A percentile compares a stretch with the other conserved stretches of the same genome.
phyloP scores from a whole-genome alignment of 2,113 vertebrate species.

The Nothocercus julius region DNA sequence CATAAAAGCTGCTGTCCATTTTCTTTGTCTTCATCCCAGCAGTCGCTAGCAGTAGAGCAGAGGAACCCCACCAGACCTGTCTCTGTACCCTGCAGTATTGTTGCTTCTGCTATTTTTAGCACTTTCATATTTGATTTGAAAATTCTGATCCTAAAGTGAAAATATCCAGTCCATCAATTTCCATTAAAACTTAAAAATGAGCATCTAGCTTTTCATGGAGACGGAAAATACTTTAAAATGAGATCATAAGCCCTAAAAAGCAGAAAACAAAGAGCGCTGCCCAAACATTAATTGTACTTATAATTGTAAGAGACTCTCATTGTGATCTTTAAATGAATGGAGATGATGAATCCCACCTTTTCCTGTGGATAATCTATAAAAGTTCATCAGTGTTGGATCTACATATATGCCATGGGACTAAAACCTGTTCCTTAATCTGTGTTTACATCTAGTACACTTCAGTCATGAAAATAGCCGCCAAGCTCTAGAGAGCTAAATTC shows the following conservation, averaged over 20 bases:
- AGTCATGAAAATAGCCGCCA: background rate
- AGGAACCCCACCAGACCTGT: background rate
- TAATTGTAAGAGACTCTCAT: background rate
- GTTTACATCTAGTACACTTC: background rate
- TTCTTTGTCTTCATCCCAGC: background rate
- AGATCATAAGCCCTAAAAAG: background rate
- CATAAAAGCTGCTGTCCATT: background rate
- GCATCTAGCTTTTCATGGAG: background rate
- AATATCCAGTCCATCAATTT: background rate
- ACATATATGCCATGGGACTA: background rate
- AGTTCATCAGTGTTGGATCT: background rate
- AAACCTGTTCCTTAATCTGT: background rate
- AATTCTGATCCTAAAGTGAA: background rate
- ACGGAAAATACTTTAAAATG: background rate
- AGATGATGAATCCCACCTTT: background rate
- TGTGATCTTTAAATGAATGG: background rate
- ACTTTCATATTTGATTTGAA: background rate
- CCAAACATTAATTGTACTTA: background rate
- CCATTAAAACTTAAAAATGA: background rate
- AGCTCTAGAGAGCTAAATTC: background rate
- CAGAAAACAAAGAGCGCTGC: background rate
- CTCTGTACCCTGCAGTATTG: background rate
- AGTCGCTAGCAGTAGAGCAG: background rate
- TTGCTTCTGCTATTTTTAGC: background rate
- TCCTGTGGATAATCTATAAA: background rate